These are phyloP conservation scores for Ictalurus punctatus DNA, from an alignment of 2,113 vertebrate species.

Conservation along the genomic window DNA sequence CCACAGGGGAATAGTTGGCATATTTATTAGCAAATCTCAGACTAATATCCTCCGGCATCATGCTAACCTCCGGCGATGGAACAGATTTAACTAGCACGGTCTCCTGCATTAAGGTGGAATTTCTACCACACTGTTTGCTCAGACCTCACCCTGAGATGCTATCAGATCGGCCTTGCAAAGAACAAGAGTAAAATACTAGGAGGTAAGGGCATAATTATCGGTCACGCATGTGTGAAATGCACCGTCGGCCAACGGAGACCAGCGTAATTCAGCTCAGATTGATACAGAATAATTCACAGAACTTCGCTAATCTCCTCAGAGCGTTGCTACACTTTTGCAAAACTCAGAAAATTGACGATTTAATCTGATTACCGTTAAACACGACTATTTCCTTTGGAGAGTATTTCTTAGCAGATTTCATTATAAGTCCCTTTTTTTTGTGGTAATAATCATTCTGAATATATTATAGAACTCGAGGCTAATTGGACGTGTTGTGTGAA, in stretches of 20 bases:
- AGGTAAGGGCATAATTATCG: constrained; percentile 29
- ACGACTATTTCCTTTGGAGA: background rate
- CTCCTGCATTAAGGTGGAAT: constrained; percentile 22
- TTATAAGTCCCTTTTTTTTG: background rate
- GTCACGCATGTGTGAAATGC: background rate
- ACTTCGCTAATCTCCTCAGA: background rate
- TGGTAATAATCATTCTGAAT: background rate
- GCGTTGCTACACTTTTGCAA: background rate
- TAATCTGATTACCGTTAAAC: background rate
- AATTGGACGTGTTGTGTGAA: background rate
- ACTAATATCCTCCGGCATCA: background rate
- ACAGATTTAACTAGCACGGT: background rate
- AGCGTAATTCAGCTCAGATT: background rate
- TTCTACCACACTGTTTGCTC: constrained; percentile 17
- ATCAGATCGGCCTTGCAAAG: constrained; percentile 36
- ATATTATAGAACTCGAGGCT: background rate
- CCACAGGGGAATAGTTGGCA: constrained; percentile 23
- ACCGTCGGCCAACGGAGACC: background rate
- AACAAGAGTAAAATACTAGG: constrained; percentile 29
- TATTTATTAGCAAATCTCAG: background rate
- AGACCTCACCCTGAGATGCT: constrained; percentile 49
- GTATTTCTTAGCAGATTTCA: background rate
- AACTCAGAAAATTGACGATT: background rate
- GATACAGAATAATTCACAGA: background rate
- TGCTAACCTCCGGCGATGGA: background rate